Evolutionary conservation across 64 coral and sea anemone species (phyloP).

Genomic region (Hydrozoanthus tunicans): DNA sequence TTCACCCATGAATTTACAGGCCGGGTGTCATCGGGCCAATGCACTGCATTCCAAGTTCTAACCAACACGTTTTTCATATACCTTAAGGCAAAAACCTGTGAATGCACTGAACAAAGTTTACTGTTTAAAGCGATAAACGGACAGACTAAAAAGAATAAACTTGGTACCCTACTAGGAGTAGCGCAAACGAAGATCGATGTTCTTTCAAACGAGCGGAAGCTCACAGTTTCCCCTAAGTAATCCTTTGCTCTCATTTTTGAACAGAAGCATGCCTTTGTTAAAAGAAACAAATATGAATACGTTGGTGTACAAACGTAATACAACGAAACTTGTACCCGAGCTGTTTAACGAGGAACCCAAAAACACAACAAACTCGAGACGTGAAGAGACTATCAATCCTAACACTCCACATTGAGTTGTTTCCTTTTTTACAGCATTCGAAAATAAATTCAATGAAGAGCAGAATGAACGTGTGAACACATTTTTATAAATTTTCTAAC

Average conservation of each 20-base stretch:
- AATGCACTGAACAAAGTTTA: conserved; percentile 4
- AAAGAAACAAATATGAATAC: not conserved
- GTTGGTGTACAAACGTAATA: no score
- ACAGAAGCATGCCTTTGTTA: conserved; percentile 3
- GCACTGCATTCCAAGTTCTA: not conserved
- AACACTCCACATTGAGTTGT: no score
- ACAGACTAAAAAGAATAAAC: not conserved
- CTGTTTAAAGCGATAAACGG: not conserved
- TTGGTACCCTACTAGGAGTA: not conserved
- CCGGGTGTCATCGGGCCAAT: no score
- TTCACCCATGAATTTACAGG: no score
- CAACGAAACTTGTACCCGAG: no score
- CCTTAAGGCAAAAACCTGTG: not conserved
- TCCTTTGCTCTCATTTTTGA: not conserved
- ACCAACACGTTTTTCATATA: not conserved
- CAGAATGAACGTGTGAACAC: no score
- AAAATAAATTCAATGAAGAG: no score
- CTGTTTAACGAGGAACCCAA: no score
- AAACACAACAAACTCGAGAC: no score
- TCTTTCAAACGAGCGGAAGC: not conserved
- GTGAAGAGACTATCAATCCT: no score
- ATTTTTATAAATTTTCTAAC: no score
- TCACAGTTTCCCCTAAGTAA: conserved; percentile 7
- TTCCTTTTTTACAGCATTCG: no score
- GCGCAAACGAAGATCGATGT: not conserved